Evolutionary conservation across 2,888 invertebrate genomes (phyloP), one percentile per base, ranked within the genome.

Genomic region (Thalpophila matura): DNA sequence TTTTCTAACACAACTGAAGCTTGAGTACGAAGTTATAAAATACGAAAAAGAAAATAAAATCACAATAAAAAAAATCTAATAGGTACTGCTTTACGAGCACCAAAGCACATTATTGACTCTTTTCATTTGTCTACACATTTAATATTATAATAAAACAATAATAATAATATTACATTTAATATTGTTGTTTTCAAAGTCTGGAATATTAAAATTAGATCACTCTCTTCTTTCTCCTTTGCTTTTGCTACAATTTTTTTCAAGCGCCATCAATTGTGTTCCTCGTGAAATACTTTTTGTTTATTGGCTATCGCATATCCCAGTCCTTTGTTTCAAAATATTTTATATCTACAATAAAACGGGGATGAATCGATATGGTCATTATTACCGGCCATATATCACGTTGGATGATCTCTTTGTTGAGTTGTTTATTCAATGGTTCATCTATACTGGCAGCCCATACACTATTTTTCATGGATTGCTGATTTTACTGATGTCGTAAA

Each of bases 391-490:
- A 71, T 71, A 50, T 50, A 74, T 74, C 56, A 61, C 31, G 27
- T 18, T 31, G 62, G 14, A 61, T 68, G 37, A 46, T 45, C 43
- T 43, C 45, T 56, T 68, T 71, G 61, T 74, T 67, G 49, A 49
- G 58, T 51, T 54, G 51, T 56, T 37, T 53, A 47, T 71, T 49
- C 47, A 68, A 45, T 53, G 47, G 54, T 45, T 49, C 31, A 31
- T 46, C 16, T 46, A 43, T 45, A 37, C 6, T n/a, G 26, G 5
- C 9, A 6, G n/a, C 6, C 5, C 12, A 24, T 40, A 16, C 20
- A 45, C 40, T 16, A 68, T 68, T 67, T 64, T 67, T 77, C 63
- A 72, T 51, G 58, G 51, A 51, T 62, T 53, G 24, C 64, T 53
- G 55, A 61, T 54, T 73, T 75, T 54, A 67, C 12, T 37, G 65